Evolutionary conservation across 1,140 invertebrate species (phyloP).

Genomic region (Charaxes varanes): DNA sequence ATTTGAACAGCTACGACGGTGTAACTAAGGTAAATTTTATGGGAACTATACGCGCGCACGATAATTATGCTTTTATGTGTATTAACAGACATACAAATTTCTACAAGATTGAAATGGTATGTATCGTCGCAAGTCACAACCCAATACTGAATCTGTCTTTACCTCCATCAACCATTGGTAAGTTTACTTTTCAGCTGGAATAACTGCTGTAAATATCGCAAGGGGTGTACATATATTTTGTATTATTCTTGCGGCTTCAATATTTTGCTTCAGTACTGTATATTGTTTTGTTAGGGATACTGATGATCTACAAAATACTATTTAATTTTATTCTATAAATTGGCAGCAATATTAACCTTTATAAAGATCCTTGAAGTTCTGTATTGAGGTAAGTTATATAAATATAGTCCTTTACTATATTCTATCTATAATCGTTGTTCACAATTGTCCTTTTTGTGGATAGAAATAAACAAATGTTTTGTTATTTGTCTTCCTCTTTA

Average conservation of each 20-base stretch:
- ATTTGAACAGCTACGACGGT: constrained; percentile 35
- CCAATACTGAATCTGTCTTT: constrained; percentile 3
- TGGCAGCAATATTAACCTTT: too few relatives aligned
- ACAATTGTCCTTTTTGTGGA: too few relatives aligned
- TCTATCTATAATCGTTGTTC: too few relatives aligned
- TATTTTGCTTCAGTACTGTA: constrained; percentile 2
- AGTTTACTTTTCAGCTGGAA: constrained; percentile 17
- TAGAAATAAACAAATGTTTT: too few relatives aligned
- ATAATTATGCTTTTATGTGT: constrained; percentile 24
- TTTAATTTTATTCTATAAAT: too few relatives aligned
- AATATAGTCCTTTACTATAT: too few relatives aligned
- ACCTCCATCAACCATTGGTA: constrained; percentile 13
- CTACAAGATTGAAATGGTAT: constrained; percentile 5
- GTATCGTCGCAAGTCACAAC: constrained; percentile 8
- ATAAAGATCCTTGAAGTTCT: too few relatives aligned
- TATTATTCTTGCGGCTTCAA: constrained; percentile 1
- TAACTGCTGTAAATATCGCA: constrained; percentile 26
- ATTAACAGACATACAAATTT: constrained; percentile 1
- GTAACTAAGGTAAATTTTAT: constrained; percentile 50
- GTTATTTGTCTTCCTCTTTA: too few relatives aligned
- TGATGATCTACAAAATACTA: not conserved
- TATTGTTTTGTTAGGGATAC: not conserved
- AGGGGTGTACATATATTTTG: constrained; percentile 10
- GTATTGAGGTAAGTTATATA: too few relatives aligned
- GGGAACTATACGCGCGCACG: constrained; percentile 32